Evolutionary conservation across 2,797 vertebrate species (phyloP).

Genomic region (Eidolon dupreanum): DNA sequence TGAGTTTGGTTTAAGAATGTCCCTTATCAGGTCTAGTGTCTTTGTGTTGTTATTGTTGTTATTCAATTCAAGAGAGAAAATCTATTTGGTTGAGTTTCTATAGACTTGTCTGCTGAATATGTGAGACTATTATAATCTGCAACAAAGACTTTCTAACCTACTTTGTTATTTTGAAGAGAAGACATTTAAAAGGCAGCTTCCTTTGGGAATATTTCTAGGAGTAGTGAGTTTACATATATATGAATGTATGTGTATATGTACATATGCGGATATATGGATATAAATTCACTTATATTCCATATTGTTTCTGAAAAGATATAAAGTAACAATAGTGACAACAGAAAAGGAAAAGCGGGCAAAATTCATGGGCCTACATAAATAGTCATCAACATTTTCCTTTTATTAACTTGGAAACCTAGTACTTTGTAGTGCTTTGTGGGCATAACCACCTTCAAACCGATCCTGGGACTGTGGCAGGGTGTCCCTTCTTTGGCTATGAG

Average conservation of each 20-base stretch:
- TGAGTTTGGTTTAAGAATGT: not conserved
- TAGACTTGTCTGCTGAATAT: not conserved
- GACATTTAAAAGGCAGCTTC: constrained; percentile 38
- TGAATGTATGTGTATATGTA: not conserved
- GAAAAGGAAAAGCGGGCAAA: not conserved
- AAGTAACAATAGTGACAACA: not conserved
- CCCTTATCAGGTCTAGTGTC: not conserved
- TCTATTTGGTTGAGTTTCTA: not conserved
- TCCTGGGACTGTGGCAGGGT: no score
- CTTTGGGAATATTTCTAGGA: constrained; percentile 55
- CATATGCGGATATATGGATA: not conserved
- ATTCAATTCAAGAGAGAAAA: not conserved
- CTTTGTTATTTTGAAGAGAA: constrained; percentile 37
- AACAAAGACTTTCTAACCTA: not conserved
- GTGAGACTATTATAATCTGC: not conserved
- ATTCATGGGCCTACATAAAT: not conserved
- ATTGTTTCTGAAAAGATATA: not conserved
- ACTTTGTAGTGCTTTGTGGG: not conserved
- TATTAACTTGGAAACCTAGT: not conserved
- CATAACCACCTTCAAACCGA: not conserved
- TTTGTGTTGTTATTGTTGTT: not conserved
- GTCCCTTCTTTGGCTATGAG: not conserved
- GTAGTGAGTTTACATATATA: constrained; percentile 42
- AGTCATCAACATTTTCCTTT: not conserved
- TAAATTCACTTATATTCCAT: not conserved